Percentiles rank a stretch among this genome's conserved stretches.
phyloP scores from a whole-genome alignment of 2,797 vertebrate species.

The Danio albolineatus region DNA sequence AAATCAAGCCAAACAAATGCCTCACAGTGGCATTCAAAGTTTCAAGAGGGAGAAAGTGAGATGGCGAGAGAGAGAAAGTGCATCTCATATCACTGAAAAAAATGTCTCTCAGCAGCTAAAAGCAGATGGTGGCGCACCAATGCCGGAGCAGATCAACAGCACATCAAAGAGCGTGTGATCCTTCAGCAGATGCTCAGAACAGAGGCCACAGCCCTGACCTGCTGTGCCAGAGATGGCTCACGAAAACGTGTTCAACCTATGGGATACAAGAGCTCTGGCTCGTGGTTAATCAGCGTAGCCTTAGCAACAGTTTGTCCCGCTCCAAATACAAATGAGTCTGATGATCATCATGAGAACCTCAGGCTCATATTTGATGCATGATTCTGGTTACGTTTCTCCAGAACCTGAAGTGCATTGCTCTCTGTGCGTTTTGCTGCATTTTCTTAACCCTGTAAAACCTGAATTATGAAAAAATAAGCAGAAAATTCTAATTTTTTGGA shows the following conservation, averaged over 20 bases:
- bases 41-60: not conserved
- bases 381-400: too few species aligned
- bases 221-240: conserved; percentile 52
- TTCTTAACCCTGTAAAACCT: too few species aligned
- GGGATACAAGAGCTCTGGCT: conserved; percentile 45
- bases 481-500: too few species aligned
- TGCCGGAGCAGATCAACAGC: conserved; percentile 40
- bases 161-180: conserved; percentile 51
- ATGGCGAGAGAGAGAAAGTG: not conserved
- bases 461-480: too few species aligned
- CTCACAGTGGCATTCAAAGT: not conserved
- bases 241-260: conserved; percentile 38
- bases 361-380: too few species aligned
- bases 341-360: conserved; percentile 36
- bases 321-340: conserved; percentile 51
- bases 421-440: too few species aligned
- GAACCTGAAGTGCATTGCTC: too few species aligned
- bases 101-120: conserved; percentile 36
- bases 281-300: conserved; percentile 38
- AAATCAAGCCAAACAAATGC: not conserved
- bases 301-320: conserved; percentile 47
- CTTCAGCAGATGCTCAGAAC: conserved; percentile 49
- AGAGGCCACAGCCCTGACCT: conserved; percentile 47
- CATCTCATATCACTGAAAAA: conserved; percentile 19
- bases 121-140: conserved; percentile 48